These are phyloP conservation scores for Erebia ligea DNA, from an alignment of 2,888 invertebrate species.

Conservation along the genomic window DNA sequence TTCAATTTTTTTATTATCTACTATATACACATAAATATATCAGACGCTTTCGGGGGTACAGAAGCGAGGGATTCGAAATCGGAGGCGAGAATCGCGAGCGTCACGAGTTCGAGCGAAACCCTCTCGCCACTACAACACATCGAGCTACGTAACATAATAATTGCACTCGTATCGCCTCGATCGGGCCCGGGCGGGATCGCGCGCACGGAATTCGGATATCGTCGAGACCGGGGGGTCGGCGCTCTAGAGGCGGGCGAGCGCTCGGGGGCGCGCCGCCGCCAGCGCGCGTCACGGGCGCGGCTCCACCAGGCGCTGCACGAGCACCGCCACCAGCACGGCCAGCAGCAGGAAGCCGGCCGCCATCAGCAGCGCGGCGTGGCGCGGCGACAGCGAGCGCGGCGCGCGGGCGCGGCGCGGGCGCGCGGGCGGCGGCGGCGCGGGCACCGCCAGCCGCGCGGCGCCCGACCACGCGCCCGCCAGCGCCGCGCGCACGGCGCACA, in stretches of 20 bases:
- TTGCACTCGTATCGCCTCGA: constrained; percentile 34
- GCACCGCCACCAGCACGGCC: constrained; percentile 84
- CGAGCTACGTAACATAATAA: constrained; percentile 31
- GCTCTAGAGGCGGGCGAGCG: constrained; percentile 63
- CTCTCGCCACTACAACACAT: constrained; percentile 5
- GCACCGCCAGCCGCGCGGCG: constrained; percentile 79
- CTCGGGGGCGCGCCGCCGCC: constrained; percentile 65
- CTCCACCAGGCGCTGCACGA: constrained; percentile 82
- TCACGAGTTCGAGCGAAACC: constrained; percentile 5
- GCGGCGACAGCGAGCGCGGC: constrained; percentile 79
- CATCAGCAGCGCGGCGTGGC: constrained; percentile 85
- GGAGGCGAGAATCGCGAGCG: not conserved
- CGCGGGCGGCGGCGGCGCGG: constrained; percentile 80
- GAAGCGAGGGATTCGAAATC: constrained; percentile 28
- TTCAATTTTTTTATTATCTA: constrained; percentile 34
- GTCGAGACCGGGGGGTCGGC: constrained; percentile 21
- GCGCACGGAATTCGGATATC: constrained; percentile 32
- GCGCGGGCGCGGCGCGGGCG: constrained; percentile 84
- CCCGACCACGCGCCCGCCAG: constrained; percentile 89
- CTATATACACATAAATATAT: constrained; percentile 43
- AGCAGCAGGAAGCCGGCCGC: constrained; percentile 84
- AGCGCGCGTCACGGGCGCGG: constrained; percentile 76
- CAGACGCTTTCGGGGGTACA: constrained; percentile 24
- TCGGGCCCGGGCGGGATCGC: constrained; percentile 25
- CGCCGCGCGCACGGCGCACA: constrained; percentile 88